These are phyloP conservation scores for Tursiops truncatus DNA, from an alignment of 2,113 vertebrate species.

Conservation along the genomic window DNA sequence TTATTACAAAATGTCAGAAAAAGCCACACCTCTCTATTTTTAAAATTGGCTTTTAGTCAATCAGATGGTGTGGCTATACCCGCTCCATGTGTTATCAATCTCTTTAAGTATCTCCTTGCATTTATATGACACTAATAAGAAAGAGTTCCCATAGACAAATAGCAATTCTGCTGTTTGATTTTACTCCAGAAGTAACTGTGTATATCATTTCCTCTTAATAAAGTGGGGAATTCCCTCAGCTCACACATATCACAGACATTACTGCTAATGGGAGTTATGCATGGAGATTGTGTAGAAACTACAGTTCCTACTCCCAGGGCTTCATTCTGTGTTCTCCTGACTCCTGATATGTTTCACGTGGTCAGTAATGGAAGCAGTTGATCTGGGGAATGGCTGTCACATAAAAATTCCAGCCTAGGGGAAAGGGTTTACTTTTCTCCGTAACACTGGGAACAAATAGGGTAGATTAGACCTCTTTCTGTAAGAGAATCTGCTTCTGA, in stretches of 20 bases:
- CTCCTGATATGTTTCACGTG: neutral
- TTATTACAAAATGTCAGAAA: neutral
- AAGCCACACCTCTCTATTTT: neutral
- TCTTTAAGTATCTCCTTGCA: constrained; percentile 63
- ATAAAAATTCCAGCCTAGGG: neutral
- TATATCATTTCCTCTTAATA: constrained; percentile 67
- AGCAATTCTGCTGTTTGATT: constrained; percentile 45
- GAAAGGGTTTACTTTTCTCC: neutral
- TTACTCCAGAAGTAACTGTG: constrained; percentile 57
- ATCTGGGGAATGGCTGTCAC: neutral
- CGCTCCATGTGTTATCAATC: neutral
- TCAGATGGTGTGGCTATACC: neutral
- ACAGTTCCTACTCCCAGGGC: neutral
- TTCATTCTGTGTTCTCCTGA: neutral
- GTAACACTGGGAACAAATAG: neutral
- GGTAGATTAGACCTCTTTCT: neutral
- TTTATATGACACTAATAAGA: constrained; percentile 51
- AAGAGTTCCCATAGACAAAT: constrained; percentile 51
- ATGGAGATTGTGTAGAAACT: constrained; percentile 7
- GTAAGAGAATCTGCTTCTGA: neutral
- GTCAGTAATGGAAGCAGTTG: neutral
- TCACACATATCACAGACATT: constrained; percentile 42
- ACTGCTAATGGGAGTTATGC: constrained; percentile 30
- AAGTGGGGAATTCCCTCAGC: constrained; percentile 50
- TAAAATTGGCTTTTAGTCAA: constrained; percentile 16